phyloP scores from a whole-genome alignment of 2,797 vertebrate species.

The Lerista edwardsae region DNA sequence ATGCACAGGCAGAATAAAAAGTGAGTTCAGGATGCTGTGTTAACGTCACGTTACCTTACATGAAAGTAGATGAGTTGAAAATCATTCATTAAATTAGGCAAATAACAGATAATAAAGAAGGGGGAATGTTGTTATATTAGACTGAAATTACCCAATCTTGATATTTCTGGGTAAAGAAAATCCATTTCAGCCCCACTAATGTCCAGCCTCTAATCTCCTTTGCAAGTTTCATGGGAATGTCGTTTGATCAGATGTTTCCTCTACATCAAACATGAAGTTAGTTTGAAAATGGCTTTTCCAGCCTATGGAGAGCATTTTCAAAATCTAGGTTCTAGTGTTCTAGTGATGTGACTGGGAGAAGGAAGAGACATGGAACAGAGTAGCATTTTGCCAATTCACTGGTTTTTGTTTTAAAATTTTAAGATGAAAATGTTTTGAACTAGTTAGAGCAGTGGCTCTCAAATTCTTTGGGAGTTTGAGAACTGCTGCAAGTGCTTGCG shows the following conservation, averaged over 20 bases:
- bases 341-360: not conserved
- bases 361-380: not conserved
- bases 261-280: not conserved
- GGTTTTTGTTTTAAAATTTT: not conserved
- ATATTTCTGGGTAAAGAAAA: not conserved
- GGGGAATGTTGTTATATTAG: fast-evolving
- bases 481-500: too few relatives aligned
- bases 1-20: not conserved
- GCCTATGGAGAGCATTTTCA: not conserved
- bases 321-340: fast-evolving
- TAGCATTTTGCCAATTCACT: not conserved
- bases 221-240: not conserved
- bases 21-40: not conserved
- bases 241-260: constrained; percentile 9
- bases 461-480: too few relatives aligned
- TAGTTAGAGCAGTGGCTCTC: too few relatives aligned
- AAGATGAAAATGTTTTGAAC: not conserved
- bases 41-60: not conserved
- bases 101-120: not conserved
- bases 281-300: not conserved
- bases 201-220: not conserved
- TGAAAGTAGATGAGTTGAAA: not conserved
- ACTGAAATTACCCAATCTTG: not conserved
- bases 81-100: not conserved
- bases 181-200: not conserved